phyloP scores from a whole-genome alignment of 2,113 vertebrate species.

The Electrona antarctica region DNA sequence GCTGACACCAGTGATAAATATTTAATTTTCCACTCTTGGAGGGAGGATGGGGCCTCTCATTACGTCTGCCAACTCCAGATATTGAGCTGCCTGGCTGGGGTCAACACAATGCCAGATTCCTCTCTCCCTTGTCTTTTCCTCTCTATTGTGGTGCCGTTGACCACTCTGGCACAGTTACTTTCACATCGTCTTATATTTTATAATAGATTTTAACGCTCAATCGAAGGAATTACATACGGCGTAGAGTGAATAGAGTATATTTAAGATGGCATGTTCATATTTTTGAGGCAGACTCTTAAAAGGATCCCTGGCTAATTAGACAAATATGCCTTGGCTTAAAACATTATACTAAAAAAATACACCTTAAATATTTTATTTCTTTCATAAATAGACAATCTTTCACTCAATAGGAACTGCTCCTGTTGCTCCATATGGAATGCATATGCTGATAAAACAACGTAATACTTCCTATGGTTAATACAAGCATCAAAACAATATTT shows the following conservation, averaged over 20 bases:
- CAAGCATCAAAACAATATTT: too few species aligned
- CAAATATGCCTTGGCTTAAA: too few species aligned
- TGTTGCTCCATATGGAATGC: too few species aligned
- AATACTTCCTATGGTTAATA: too few species aligned
- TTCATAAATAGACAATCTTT: too few species aligned
- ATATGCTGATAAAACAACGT: neutral
- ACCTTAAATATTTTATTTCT: too few species aligned
- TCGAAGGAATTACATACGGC: neutral
- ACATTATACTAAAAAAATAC: too few species aligned
- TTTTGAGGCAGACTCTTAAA: too few species aligned
- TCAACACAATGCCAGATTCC: conserved; percentile 7
- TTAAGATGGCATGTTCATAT: too few species aligned
- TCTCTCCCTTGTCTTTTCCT: neutral
- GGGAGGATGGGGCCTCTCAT: conserved; percentile 19
- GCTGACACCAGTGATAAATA: conserved; percentile 9
- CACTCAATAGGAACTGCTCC: too few species aligned
- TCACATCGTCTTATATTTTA: neutral
- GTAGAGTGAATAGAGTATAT: conserved; percentile 24
- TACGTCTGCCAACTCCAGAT: conserved; percentile 25
- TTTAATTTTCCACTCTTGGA: conserved; percentile 21
- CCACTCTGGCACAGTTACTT: too few species aligned
- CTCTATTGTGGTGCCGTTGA: neutral
- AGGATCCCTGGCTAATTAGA: too few species aligned
- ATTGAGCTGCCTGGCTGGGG: neutral
- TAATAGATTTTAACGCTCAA: neutral